Percentiles rank a stretch among this genome's conserved stretches.
Evolutionary conservation across 2,888 invertebrate genomes (phyloP).

Genomic region (Sinotaia quadrata): DNA sequence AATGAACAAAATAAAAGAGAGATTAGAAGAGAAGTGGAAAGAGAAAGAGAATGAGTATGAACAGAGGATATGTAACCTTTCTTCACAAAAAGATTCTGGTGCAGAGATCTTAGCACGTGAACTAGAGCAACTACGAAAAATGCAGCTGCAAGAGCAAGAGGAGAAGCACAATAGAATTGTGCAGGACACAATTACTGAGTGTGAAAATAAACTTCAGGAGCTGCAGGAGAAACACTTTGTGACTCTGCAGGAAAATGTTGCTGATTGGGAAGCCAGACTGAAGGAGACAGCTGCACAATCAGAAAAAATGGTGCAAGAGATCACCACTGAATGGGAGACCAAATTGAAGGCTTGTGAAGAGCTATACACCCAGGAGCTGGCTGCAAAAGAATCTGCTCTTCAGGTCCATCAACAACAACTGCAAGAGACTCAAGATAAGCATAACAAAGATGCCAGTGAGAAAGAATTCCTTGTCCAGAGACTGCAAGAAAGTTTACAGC

Average conservation of each 20-base stretch:
- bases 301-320: slow-evolving; percentile 45
- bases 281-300: slow-evolving; percentile 26
- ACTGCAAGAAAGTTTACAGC: slow-evolving; percentile 18
- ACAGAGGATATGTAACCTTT: slow-evolving; percentile 49
- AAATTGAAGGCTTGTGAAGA: slow-evolving; percentile 15
- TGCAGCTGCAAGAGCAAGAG: slow-evolving; percentile 47
- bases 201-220: slow-evolving; percentile 47
- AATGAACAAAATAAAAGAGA: slow-evolving; percentile 57
- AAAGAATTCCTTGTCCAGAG: slow-evolving; percentile 17
- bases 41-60: slow-evolving; percentile 60
- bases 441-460: slow-evolving; percentile 13
- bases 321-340: slow-evolving; percentile 5
- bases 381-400: slow-evolving; percentile 22
- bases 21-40: slow-evolving; percentile 55
- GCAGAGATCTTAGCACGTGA: slow-evolving; percentile 48
- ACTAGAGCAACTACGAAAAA: slow-evolving; percentile 46
- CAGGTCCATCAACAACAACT: slow-evolving; percentile 4
- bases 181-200: slow-evolving; percentile 19
- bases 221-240: slow-evolving; percentile 37
- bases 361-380: neutral
- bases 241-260: slow-evolving; percentile 11
- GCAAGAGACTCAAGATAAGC: slow-evolving; percentile 28
- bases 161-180: slow-evolving; percentile 37
- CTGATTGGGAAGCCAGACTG: slow-evolving; percentile 31
- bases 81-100: slow-evolving; percentile 58